A percentile compares a stretch with the other conserved stretches of the same genome.
phyloP scores from a whole-genome alignment of 2,888 invertebrate species.

The Eumerus sabulonum region DNA sequence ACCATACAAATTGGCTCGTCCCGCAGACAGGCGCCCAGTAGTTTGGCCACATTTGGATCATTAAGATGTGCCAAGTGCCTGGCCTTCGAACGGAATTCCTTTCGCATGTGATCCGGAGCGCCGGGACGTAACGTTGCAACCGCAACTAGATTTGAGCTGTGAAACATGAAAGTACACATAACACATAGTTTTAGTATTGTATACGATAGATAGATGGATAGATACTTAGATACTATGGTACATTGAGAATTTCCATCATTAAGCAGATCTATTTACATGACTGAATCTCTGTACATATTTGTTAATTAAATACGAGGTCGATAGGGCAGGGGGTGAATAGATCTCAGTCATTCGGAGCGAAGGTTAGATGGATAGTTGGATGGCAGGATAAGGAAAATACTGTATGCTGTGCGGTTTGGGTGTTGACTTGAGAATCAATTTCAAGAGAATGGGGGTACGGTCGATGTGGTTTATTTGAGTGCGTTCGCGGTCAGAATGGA shows the following conservation, averaged over 20 bases:
- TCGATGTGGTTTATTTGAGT: constrained; percentile 50
- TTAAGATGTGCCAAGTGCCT: constrained; percentile 84
- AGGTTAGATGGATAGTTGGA: constrained; percentile 10
- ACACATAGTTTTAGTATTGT: constrained; percentile 24
- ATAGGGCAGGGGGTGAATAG: constrained; percentile 22
- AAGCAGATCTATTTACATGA: constrained; percentile 68
- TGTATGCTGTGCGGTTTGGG: constrained; percentile 31
- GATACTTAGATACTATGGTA: not conserved
- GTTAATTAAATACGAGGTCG: constrained; percentile 66
- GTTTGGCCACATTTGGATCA: constrained; percentile 86
- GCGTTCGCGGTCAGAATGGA: constrained; percentile 61
- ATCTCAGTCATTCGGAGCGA: not conserved
- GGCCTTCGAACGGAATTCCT: constrained; percentile 87
- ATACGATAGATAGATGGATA: constrained; percentile 18
- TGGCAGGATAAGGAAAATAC: not conserved
- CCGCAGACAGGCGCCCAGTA: constrained; percentile 86
- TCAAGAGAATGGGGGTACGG: constrained; percentile 21
- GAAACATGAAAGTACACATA: constrained; percentile 4
- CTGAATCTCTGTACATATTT: constrained; percentile 66
- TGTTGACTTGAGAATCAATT: constrained; percentile 55
- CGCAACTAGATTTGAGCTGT: constrained; percentile 82
- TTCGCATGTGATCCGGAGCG: constrained; percentile 81
- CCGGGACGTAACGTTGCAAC: constrained; percentile 86
- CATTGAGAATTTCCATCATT: constrained; percentile 65
- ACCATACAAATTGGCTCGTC: constrained; percentile 88